Evolutionary conservation across 2,888 invertebrate genomes (phyloP).

Genomic region (Muschampia plurimacula): DNA sequence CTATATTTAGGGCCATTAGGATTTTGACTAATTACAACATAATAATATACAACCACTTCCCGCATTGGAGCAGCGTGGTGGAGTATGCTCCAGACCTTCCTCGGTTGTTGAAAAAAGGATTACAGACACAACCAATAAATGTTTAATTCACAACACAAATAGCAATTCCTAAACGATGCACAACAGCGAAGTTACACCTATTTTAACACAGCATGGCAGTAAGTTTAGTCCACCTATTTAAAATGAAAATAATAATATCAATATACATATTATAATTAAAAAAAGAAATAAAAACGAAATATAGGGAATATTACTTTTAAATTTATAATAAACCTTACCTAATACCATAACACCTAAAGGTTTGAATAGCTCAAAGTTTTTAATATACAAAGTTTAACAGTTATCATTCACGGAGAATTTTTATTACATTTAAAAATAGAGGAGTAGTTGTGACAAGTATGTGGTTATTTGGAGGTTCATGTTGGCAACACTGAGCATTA

Average conservation of each 20-base stretch:
- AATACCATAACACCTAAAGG: neutral
- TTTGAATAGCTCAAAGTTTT: neutral
- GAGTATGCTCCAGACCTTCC: too few relatives aligned
- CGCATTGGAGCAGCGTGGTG: too few relatives aligned
- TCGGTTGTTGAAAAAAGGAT: too few relatives aligned
- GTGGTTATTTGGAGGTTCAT: neutral
- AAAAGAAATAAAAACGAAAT: too few relatives aligned
- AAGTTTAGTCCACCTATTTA: neutral
- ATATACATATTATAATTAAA: neutral
- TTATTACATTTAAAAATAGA: neutral
- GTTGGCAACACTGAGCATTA: constrained; percentile 11
- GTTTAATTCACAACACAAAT: constrained; percentile 29
- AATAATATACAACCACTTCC: too few relatives aligned
- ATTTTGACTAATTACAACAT: too few relatives aligned
- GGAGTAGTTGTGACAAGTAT: neutral
- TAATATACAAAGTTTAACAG: too few relatives aligned
- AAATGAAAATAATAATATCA: neutral
- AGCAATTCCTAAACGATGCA: neutral
- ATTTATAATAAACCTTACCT: neutral
- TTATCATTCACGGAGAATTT: neutral
- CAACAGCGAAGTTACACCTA: neutral
- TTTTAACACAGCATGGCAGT: neutral
- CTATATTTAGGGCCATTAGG: too few relatives aligned
- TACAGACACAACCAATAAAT: constrained; percentile 16
- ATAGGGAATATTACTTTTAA: neutral